Evolutionary conservation across 2,113 vertebrate genomes (phyloP), one percentile per base, ranked within the genome.

Genomic region (Vombatus ursinus): DNA sequence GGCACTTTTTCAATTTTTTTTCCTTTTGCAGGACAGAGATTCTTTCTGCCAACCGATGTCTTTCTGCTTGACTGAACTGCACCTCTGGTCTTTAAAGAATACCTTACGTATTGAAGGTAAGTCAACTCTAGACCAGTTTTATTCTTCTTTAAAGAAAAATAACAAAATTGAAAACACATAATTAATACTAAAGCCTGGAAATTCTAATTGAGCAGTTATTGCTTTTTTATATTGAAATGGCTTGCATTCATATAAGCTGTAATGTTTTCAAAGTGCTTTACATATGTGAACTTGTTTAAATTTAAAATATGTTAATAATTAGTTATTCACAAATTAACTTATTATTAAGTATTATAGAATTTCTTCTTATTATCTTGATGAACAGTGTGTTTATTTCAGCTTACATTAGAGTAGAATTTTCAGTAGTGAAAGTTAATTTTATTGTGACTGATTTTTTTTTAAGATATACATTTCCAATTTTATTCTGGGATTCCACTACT

Each of bases 1-100:
- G 96, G 16, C 48, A 98, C 93, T 91, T 95, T 97, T 98, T 96
- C 51, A 97, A 97, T 16, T 61, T 61, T 96, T 96, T 94, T 98
- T 97, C 97, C 98, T 98, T 98, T 97, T 48, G 95, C 97, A 99
- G 99, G 97, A 97, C 96, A 96, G 48, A 98, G 95, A 98, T 98
- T 98, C 96, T 84, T 95, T 96, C 97, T 97, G 97, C 98, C 91
- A 94, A 99, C 99, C 98, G 98, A 99, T 99, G 99, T 99, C 99
- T 98, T 99, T 99, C 99, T 99, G 98, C 98, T 98, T 99, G 98
- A 99, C 99, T 97, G 99, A 99, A 98, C 98, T 99, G 96, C 99
- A 99, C 98, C 98, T 99, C 97, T 99, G 99, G 99, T 99, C 99
- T 98, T 99, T 99, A 98, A 99, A 99, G 99, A 99, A 98, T 98